Evolutionary conservation across 2,113 vertebrate species (phyloP), one percentile per base, ranked within the genome.

Genomic region (Serinus canaria): DNA sequence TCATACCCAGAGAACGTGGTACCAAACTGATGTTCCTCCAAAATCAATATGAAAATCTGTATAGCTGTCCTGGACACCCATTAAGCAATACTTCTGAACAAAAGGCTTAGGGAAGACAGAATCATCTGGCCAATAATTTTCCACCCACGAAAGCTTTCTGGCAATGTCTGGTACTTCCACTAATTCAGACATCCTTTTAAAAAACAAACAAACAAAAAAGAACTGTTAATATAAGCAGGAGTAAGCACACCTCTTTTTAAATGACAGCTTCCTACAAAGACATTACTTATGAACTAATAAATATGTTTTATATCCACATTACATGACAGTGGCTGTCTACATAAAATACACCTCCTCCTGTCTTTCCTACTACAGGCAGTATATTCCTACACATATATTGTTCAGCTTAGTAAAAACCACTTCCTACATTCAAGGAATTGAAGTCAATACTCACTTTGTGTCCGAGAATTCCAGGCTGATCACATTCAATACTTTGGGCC

Each of bases 11-110:
- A 99, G 99, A 95, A 99, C 99, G 43, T 99, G 99, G 97, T 99
- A 99, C 99, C 99, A 99, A 92, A 99, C 99, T 46, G 99, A 99
- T 39, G 99, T 99, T 89, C 99, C 99, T 62, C 99, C 99, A 56
- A 99, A 99, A 98, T 99, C 99, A 31, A 99, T 99, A 97, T 99
- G 99, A 97, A 99, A 99, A 94, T 99, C 99, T 5, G 99, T 99
- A 82, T 99, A 99, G 97, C 99, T 99, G 97, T 99, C 98, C 97
- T 99, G 99, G 93, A 99, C 99, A 63, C 99, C 99, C 99, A 99
- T 99, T 78, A 99, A 98, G 92, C 99, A 99, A 94, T 99, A 99
- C 97, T 99, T 99, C 97, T 99, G 99, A 96, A 99, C 99, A 96
- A 99, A 99, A 70, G 99, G 99, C 93, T 99, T 99, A 81, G 99